These are phyloP conservation scores for Hippolais icterina DNA, from an alignment of 2,113 vertebrate genomes.

Conservation along the genomic window DNA sequence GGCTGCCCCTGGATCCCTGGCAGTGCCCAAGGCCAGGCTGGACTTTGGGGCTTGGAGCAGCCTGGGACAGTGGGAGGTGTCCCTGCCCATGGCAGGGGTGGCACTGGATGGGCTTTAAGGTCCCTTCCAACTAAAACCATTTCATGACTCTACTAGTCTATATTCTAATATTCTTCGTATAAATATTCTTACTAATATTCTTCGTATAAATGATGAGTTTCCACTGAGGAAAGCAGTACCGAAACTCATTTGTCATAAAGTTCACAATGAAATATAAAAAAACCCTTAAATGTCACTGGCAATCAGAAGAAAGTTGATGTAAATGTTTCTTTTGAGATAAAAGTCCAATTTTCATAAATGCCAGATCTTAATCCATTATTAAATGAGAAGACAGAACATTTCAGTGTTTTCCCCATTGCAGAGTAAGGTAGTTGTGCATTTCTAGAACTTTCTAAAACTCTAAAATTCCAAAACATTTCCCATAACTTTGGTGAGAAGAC, in stretches of 20 bases:
- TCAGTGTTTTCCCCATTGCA: background rate
- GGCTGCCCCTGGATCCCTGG: background rate
- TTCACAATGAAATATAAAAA: background rate
- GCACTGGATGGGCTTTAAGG: accelerated
- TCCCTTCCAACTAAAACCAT: background rate
- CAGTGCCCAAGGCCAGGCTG: accelerated
- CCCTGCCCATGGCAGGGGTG: background rate
- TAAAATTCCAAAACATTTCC: background rate
- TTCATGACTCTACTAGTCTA: background rate
- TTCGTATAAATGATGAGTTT: background rate
- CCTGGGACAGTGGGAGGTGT: background rate
- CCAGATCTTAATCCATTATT: background rate
- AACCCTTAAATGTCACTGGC: background rate
- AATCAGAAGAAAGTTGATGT: background rate
- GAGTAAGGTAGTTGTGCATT: background rate
- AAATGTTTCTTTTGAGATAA: background rate
- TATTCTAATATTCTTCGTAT: background rate
- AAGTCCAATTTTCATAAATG: background rate
- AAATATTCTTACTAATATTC: background rate
- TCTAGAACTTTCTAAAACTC: background rate
- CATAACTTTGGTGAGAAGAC: background rate
- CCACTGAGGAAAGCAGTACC: background rate
- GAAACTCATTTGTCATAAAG: background rate
- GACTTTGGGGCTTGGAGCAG: background rate
- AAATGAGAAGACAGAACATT: background rate